Conservation (phyloP, 2,113 vertebrate species). For the Hemiscyllium ocellatum region DNA sequence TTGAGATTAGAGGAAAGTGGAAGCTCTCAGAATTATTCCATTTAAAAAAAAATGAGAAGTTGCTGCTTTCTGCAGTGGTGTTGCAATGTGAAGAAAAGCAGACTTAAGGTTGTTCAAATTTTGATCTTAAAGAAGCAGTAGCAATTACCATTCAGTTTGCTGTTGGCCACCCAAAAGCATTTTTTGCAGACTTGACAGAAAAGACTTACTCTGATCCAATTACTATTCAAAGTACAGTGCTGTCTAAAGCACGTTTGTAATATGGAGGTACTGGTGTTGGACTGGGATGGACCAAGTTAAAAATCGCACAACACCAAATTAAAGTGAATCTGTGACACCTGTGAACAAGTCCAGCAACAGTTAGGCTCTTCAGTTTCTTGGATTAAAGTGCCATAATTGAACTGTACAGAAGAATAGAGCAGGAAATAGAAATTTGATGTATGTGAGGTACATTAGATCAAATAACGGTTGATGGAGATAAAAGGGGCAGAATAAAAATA, state of each 20-base stretch:
- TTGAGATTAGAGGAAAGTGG: neutral
- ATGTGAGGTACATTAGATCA: neutral
- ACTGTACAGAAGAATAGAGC: neutral
- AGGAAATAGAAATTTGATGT: neutral
- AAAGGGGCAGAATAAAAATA: neutral
- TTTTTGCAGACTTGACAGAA: neutral
- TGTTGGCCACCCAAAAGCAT: neutral
- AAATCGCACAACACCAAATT: no score
- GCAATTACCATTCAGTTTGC: neutral
- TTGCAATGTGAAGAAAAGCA: neutral
- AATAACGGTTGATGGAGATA: neutral
- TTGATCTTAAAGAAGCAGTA: neutral
- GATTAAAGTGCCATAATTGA: neutral
- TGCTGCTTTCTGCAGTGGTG: neutral
- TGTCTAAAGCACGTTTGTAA: neutral
- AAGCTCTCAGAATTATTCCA: neutral
- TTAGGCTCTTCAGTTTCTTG: neutral
- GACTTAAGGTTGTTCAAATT: neutral
- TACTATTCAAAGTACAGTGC: neutral
- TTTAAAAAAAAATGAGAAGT: neutral
- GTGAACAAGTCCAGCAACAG: neutral
- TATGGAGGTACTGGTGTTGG: no score
- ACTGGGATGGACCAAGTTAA: no score
- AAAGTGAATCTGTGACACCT: neutral
- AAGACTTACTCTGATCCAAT: neutral